A percentile compares a stretch with the other conserved stretches of the same genome.
Evolutionary conservation across 2,797 vertebrate genomes (phyloP).

Genomic region (Urocyon cinereoargenteus): DNA sequence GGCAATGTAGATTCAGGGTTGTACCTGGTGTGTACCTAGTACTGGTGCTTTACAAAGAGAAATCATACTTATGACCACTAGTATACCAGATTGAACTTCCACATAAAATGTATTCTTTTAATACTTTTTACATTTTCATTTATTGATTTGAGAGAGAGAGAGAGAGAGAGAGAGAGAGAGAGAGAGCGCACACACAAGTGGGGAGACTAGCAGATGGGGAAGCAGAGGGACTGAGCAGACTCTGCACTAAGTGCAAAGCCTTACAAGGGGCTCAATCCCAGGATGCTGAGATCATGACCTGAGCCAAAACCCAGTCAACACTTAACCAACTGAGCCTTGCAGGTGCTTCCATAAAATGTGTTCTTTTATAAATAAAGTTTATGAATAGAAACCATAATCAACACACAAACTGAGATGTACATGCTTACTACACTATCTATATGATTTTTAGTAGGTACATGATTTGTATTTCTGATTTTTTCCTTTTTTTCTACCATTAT

Average conservation of each 20-base stretch:
- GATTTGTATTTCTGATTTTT: conserved; percentile 3
- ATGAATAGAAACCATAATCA: background rate
- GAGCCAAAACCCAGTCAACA: background rate
- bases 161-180: background rate
- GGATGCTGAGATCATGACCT: background rate
- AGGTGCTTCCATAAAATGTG: background rate
- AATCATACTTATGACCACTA: background rate
- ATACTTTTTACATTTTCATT: background rate
- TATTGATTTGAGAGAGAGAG: background rate
- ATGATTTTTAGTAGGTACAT: background rate
- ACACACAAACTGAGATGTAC: background rate
- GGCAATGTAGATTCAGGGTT: background rate
- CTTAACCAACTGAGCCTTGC: background rate
- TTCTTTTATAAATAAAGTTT: background rate
- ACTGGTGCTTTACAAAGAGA: background rate
- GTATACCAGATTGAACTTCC: background rate
- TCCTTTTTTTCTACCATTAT: background rate
- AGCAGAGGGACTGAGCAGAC: background rate
- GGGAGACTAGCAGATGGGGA: background rate
- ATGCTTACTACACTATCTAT: background rate
- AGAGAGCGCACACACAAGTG: background rate
- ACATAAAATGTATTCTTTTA: background rate
- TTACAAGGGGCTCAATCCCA: background rate
- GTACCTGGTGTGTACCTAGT: background rate
- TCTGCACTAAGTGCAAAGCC: background rate